Conservation (phyloP, 2,797 vertebrate genomes). For the Ataeniobius toweri region DNA sequence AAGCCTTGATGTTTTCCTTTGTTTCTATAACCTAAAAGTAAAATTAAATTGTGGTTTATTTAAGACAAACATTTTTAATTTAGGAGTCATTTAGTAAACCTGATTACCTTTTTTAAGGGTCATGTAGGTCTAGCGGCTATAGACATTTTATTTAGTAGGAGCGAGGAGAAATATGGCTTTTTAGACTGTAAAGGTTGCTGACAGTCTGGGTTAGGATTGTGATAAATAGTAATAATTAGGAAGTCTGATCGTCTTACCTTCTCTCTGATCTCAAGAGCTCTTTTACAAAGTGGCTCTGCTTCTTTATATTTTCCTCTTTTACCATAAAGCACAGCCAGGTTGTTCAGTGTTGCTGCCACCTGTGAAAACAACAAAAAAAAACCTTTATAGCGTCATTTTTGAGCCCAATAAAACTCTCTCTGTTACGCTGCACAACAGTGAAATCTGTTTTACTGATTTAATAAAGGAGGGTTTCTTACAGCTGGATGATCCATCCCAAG, state of each 20-base stretch:
- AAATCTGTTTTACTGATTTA: background rate
- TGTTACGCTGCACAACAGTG: background rate
- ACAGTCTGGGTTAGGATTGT: background rate
- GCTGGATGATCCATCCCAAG: conserved; percentile 88
- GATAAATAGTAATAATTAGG: background rate
- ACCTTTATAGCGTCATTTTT: background rate
- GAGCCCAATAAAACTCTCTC: background rate
- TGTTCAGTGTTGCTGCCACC: conserved; percentile 92
- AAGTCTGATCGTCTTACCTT: conserved; percentile 72
- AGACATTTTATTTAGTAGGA: background rate
- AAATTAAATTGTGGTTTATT: background rate
- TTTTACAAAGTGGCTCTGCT: conserved; percentile 89
- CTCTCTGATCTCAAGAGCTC: conserved; percentile 90
- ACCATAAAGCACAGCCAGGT: conserved; percentile 89
- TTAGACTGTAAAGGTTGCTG: too few relatives aligned
- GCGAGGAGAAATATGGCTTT: too few relatives aligned
- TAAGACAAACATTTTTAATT: background rate
- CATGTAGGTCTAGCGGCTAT: background rate
- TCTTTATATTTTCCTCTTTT: conserved; percentile 89
- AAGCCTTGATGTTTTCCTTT: background rate
- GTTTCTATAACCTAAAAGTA: background rate
- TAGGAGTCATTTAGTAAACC: background rate
- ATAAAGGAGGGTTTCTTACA: conserved; percentile 67
- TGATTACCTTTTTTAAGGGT: too few relatives aligned
- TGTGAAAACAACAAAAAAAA: conserved; percentile 42